These are phyloP conservation scores for Dendrolimus houi DNA, from an alignment of 2,888 invertebrate species.

Conservation along the genomic window DNA sequence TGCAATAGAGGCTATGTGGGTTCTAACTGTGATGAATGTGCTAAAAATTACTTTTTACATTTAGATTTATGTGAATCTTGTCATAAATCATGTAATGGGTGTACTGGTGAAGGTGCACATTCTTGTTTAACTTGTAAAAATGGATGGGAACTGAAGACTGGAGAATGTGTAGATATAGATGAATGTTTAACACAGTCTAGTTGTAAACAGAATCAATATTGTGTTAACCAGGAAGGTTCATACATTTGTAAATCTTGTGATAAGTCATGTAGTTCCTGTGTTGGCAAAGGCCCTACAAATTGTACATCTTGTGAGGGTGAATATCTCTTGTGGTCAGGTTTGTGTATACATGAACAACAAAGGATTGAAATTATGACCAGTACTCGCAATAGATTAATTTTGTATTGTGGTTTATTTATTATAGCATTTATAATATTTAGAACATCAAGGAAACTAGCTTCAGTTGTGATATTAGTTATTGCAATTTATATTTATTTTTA, in stretches of 20 bases:
- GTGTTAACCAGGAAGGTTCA: constrained; percentile 90
- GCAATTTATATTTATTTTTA: constrained; percentile 40
- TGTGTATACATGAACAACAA: constrained; percentile 39
- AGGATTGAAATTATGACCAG: constrained; percentile 32
- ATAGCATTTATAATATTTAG: constrained; percentile 32
- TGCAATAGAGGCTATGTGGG: constrained; percentile 90
- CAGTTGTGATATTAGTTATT: constrained; percentile 31
- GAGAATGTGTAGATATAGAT: constrained; percentile 88
- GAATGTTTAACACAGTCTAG: constrained; percentile 80
- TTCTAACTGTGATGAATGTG: constrained; percentile 85
- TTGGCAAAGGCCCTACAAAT: constrained; percentile 90
- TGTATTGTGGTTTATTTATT: constrained; percentile 41
- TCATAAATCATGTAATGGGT: constrained; percentile 86
- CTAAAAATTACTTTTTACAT: constrained; percentile 79
- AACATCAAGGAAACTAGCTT: constrained; percentile 30
- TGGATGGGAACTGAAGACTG: constrained; percentile 85
- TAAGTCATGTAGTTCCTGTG: constrained; percentile 86
- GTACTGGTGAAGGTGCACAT: constrained; percentile 82
- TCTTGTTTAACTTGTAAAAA: constrained; percentile 69
- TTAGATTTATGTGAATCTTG: constrained; percentile 84
- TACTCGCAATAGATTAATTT: constrained; percentile 28
- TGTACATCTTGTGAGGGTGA: constrained; percentile 83
- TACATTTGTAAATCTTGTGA: constrained; percentile 89
- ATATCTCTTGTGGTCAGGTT: constrained; percentile 40
- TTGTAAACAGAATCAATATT: constrained; percentile 83